Evolutionary conservation across 2,888 invertebrate species (phyloP), one percentile per base, ranked within the genome.

Genomic region (Melieria picta): DNA sequence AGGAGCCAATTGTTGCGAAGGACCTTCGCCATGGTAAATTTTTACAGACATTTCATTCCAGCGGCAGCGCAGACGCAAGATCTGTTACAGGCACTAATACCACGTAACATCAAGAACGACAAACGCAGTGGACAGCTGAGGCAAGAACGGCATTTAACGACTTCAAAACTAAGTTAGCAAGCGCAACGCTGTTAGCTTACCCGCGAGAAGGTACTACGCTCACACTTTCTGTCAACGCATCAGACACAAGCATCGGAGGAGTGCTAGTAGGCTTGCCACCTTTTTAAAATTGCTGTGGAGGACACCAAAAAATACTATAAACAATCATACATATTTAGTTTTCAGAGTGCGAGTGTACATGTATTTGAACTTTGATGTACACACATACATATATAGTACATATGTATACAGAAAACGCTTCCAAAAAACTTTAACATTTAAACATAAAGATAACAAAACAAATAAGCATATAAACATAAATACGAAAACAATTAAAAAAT

Each of bases 21-120:
- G 74, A 76, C 43, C 47, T 79, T 42, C 67, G 77, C 75, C n/a
- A 77, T 77, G 71, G 45, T 77, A 3, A 79, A 78, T 63, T 77
- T 77, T 64, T 78, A 79, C 48, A 71, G 74, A 47, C 66, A 73
- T 4, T 75, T 75, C 50, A 71, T 78, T 6, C 72, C 71, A 7
- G n/a, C 71, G 9, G 69, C 74, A n/a, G 64, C 72, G 6, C n/a
- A 68, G 3, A 65, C 67, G 7, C 78, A 78, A 16, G 16, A 16
- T 3, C 30, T 62, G 4, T 65, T 77, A 10, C 56, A 75, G 56
- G 60, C 57, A 7, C 57, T 75, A 42, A 65, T 72, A 4, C 58
- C 48, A 7, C 74, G 74, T 4, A 70, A 73, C 43, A 66, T 65
- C 52, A 77, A 75, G 58, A 76, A 75, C 43, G 74, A 76, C 47